Evolutionary conservation across 2,888 invertebrate genomes (phyloP), one percentile per base, ranked within the genome.

Genomic region (Sinhomidia bicolor): DNA sequence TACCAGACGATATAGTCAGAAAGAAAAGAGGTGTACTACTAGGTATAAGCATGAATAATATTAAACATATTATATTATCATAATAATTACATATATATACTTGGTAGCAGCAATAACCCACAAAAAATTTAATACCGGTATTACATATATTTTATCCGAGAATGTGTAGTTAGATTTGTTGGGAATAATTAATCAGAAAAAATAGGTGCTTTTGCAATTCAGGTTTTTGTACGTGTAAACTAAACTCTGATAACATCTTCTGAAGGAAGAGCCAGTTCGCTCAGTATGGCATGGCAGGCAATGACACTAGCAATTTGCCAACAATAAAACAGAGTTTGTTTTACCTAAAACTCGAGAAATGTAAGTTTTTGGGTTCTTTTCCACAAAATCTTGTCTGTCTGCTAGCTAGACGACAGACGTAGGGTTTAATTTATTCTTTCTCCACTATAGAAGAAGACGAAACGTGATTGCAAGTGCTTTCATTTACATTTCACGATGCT

Each of bases 281-380:
- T 23, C 9, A 1, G 62, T 54, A 54, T 20, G 20, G 4, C 14
- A 47, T 51, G 9, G n/a, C n/a, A n/a, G 26, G 26, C 47, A 51
- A 76, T 51, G 47, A 32, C 47, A 51, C 14, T 47, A 23, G n/a
- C 17, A 6, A 32, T 32, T 32, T 76, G 29, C 29, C 17, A 65
- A 32, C 32, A 36, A 1, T 65, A 41, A 85, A 85, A 85, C 79
- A 23, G 26, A 68, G 79, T 51, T 87, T n/a, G 79, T 51, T 82
- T 87, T 62, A 74, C 82, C 20, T 41, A 65, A 82, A 88, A 88
- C 3, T 5, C 87, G 60, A 78, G 79, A 83, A 79, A 51, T 60
- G n/a, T n/a, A 51, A 80, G 79, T 74, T 87, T 81, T 80, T 81
- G n/a, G 62, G 62, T 68, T 62, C 9, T 26, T 76, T 62, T 82